Conservation (phyloP, 2,888 invertebrate genomes). For the Lasioglossum oenotherae region DNA sequence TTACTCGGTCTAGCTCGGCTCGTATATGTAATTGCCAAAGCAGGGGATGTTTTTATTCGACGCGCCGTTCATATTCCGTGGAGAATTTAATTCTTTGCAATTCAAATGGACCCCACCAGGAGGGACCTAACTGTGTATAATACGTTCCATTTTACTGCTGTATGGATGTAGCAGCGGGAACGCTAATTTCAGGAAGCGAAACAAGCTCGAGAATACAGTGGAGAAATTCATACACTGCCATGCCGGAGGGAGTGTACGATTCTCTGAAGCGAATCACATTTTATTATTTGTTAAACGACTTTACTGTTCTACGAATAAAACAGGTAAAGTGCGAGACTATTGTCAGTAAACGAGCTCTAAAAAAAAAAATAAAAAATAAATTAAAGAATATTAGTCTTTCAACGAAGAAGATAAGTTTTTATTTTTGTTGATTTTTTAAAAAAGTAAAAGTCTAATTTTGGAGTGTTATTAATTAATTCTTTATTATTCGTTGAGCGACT, state of each 20-base stretch:
- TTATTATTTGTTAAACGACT: not conserved
- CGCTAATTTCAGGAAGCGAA: constrained; percentile 25
- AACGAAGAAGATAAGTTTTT: too few species aligned
- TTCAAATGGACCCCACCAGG: constrained; percentile 29
- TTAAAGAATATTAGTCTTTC: too few species aligned
- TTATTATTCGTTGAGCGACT: not conserved
- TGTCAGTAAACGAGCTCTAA: not conserved
- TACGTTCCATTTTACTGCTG: constrained; percentile 23
- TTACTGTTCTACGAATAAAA: not conserved
- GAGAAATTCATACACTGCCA: not conserved
- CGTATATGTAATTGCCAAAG: constrained; percentile 39
- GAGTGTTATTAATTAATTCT: not conserved
- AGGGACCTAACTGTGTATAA: not conserved
- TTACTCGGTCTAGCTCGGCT: constrained; percentile 28
- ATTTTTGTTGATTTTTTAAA: too few species aligned
- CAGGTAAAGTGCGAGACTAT: not conserved
- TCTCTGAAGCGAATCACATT: not conserved
- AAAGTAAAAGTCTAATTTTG: too few species aligned
- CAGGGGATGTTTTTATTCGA: constrained; percentile 42
- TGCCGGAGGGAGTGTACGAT: not conserved
- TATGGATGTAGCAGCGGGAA: not conserved
- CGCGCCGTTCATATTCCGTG: constrained; percentile 45
- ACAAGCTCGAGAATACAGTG: not conserved
- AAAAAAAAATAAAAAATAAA: too few species aligned
- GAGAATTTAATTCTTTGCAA: constrained; percentile 47